phyloP scores from a whole-genome alignment of 2,888 invertebrate genomes.

The Tricholauxania praeusta region DNA sequence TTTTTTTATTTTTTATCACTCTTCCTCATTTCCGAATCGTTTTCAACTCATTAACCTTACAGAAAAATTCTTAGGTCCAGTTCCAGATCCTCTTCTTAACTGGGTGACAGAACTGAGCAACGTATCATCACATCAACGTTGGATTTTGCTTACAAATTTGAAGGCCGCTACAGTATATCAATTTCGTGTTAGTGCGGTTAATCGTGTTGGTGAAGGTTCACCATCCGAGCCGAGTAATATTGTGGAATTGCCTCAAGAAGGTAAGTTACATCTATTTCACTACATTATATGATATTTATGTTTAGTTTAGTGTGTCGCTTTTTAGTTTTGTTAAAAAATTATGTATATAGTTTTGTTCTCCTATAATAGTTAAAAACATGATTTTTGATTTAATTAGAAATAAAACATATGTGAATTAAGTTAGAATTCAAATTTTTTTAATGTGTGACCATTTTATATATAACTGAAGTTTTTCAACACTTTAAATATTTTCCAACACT shows the following conservation, averaged over 20 bases:
- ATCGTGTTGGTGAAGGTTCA: slow-evolving; percentile 94
- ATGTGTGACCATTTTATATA: too few relatives aligned
- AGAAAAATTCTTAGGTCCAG: slow-evolving; percentile 79
- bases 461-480: too few relatives aligned
- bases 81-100: slow-evolving; percentile 86
- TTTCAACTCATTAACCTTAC: slow-evolving; percentile 57
- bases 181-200: slow-evolving; percentile 96
- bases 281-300: background rate
- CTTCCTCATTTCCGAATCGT: slow-evolving; percentile 36
- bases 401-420: too few relatives aligned
- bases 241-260: slow-evolving; percentile 95
- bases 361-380: too few relatives aligned
- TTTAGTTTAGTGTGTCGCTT: background rate
- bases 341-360: too few relatives aligned
- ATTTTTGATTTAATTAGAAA: too few relatives aligned
- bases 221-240: slow-evolving; percentile 91
- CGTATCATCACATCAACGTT: slow-evolving; percentile 83
- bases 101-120: slow-evolving; percentile 91
- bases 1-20: slow-evolving; percentile 34
- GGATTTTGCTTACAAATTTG: slow-evolving; percentile 84
- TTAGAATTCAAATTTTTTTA: too few relatives aligned
- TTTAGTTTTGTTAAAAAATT: background rate
- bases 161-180: slow-evolving; percentile 97
- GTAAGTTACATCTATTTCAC: slow-evolving; percentile 71
- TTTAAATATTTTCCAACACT: too few relatives aligned